Conservation (phyloP, 92 coral and sea anemone species). For the Porites lobata region DNA sequence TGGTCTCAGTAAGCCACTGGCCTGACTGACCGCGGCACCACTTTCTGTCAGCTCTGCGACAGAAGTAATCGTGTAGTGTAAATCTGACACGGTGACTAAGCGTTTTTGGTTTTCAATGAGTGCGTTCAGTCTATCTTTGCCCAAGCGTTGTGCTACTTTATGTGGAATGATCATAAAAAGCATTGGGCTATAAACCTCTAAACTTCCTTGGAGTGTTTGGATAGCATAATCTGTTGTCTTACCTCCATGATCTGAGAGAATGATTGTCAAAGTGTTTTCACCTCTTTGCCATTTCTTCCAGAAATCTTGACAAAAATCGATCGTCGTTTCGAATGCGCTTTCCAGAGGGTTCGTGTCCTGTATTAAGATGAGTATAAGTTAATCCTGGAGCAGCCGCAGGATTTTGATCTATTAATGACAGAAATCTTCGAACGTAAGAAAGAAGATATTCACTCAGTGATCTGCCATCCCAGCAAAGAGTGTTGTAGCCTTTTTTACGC, state of each 20-base stretch:
- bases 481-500: slow-evolving; percentile 13
- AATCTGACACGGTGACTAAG: too few relatives aligned
- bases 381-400: slow-evolving; percentile 74
- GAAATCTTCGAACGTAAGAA: slow-evolving; percentile 65
- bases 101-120: too few relatives aligned
- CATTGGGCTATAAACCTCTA: too few relatives aligned
- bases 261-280: slow-evolving; percentile 80
- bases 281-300: slow-evolving; percentile 72
- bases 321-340: slow-evolving; percentile 88
- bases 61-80: too few relatives aligned
- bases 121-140: too few relatives aligned
- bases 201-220: too few relatives aligned
- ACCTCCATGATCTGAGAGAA: slow-evolving; percentile 93
- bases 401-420: slow-evolving; percentile 60
- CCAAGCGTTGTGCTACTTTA: too few relatives aligned
- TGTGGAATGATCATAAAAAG: too few relatives aligned
- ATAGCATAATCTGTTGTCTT: slow-evolving; percentile 89
- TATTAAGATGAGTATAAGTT: slow-evolving; percentile 85
- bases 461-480: slow-evolving; percentile 80
- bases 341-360: slow-evolving; percentile 89
- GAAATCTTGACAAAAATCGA: slow-evolving; percentile 64
- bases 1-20: slow-evolving; percentile 79
- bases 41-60: too few relatives aligned
- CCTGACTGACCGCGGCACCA: too few relatives aligned
- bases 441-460: slow-evolving; percentile 79